Conservation (phyloP, 2,797 vertebrate species). For the Pangasius djambal region DNA sequence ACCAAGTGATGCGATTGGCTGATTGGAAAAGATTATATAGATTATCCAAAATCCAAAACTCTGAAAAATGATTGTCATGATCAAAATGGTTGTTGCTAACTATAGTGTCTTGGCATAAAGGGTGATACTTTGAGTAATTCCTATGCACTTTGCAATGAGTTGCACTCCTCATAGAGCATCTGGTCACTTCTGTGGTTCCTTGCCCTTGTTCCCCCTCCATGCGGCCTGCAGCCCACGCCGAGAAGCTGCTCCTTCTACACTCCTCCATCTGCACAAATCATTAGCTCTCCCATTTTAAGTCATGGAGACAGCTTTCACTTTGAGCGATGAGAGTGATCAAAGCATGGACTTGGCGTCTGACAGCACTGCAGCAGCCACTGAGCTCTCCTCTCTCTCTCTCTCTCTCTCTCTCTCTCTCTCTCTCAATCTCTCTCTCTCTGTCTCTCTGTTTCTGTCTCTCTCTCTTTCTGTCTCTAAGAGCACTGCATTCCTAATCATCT, state of each 20-base stretch:
- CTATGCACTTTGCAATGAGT: background rate
- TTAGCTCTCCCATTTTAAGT: conserved; percentile 63
- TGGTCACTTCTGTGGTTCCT: conserved; percentile 48
- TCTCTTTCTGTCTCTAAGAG: conserved; percentile 42
- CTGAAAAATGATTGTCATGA: background rate
- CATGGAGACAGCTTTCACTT: conserved; percentile 74
- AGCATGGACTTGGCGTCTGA: conserved; percentile 69
- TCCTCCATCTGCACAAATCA: conserved; percentile 61
- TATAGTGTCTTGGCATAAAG: no score
- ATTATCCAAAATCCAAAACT: background rate
- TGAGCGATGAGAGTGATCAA: conserved; percentile 77
- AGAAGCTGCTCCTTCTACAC: conserved; percentile 18
- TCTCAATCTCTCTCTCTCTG: background rate
- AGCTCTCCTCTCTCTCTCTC: conserved; percentile 45
- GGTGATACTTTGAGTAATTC: conserved; percentile 12
- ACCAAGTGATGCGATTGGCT: background rate
- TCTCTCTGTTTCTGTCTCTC: background rate
- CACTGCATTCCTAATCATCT: conserved; percentile 74
- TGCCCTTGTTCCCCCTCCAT: conserved; percentile 23
- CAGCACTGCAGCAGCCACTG: conserved; percentile 61
- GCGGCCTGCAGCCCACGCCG: conserved; percentile 42
- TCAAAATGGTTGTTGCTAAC: background rate
- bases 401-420: conserved; percentile 43
- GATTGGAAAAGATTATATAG: background rate
- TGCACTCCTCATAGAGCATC: conserved; percentile 42